Evolutionary conservation across 2,797 vertebrate species (phyloP), one percentile per base, ranked within the genome.

Genomic region (Brachyalestes nurse): DNA sequence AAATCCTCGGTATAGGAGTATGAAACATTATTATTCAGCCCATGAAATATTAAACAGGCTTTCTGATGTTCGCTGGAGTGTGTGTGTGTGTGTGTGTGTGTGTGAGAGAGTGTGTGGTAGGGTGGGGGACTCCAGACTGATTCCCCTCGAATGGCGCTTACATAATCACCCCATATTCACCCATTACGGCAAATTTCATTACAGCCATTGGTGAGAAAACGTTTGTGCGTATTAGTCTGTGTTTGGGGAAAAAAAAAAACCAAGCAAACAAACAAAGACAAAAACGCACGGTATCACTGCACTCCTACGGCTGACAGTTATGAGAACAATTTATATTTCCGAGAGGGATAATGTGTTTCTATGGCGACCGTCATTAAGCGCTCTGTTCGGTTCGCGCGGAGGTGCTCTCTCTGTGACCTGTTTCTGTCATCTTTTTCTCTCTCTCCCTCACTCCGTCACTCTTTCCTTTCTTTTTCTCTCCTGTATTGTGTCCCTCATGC

Each of bases 361-460:
- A 95, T 95, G 94, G 95, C 92, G 93, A 95, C 94, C 92, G 91
- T 87, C 92, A 93, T 93, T 88, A 91, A 92, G 90, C 87, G 90
- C 80, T 80, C 73, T 61, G 87, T 89, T 83, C 73, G 61, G 77
- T 84, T 85, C 73, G 78, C 71, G 71, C 79, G 67, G 83, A 83
- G 85, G 82, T 86, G 85, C 85, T 78, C 87, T 81, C 76, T 72
- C 58, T 80, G 16, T 83, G 87, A 86, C 87, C 87, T 82, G 87
- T 74, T 88, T 86, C 87, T 86, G 83, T 88, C 85, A 86, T 86
- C 77, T 83, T 73, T 80, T 73, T 80, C 40, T 60, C 49, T 58
- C 42, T 67, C 64, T 71, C 70, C 64, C 61, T 85, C 61, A 57
- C 53, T 19, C 74, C 74, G 75, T 84, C 62, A 25, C 75, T 62